These are phyloP conservation scores for Sebastes paucispinis DNA, from an alignment of 2,797 vertebrate genomes.

Conservation along the genomic window DNA sequence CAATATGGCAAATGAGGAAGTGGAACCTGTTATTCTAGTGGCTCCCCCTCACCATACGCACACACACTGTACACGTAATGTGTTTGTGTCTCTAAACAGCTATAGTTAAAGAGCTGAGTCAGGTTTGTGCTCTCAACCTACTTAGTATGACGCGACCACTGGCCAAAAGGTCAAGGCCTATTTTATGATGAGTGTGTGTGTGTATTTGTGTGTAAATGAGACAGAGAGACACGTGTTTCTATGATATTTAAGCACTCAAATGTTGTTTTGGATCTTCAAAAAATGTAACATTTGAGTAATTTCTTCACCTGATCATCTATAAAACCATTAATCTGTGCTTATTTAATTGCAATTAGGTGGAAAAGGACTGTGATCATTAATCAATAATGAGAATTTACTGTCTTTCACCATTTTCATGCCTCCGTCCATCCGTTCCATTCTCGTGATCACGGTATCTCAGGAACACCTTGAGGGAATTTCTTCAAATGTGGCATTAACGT, in stretches of 20 bases:
- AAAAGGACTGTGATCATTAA: not conserved
- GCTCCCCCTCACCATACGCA: not conserved
- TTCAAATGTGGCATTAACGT: too few relatives aligned
- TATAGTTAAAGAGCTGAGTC: constrained; percentile 55
- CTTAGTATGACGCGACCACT: constrained; percentile 40
- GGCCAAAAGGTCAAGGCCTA: constrained; percentile 38
- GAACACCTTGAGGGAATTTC: not conserved
- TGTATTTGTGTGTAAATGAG: not conserved
- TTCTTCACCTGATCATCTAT: not conserved
- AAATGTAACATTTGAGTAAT: not conserved
- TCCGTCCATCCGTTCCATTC: too few relatives aligned
- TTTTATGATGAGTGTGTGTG: not conserved
- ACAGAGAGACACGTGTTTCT: not conserved
- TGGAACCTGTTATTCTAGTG: constrained; percentile 2
- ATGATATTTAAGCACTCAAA: not conserved
- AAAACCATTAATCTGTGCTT: not conserved
- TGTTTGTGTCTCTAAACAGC: not conserved
- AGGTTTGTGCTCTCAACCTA: constrained; percentile 40
- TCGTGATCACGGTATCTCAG: not conserved
- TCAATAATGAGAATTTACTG: not conserved
- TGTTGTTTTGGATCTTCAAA: not conserved
- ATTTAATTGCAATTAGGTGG: not conserved
- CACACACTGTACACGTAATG: not conserved
- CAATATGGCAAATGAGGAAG: constrained; percentile 31
- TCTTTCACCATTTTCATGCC: too few relatives aligned